phyloP scores from a whole-genome alignment of 1,140 invertebrate genomes.

The Belonocnema kinseyi region DNA sequence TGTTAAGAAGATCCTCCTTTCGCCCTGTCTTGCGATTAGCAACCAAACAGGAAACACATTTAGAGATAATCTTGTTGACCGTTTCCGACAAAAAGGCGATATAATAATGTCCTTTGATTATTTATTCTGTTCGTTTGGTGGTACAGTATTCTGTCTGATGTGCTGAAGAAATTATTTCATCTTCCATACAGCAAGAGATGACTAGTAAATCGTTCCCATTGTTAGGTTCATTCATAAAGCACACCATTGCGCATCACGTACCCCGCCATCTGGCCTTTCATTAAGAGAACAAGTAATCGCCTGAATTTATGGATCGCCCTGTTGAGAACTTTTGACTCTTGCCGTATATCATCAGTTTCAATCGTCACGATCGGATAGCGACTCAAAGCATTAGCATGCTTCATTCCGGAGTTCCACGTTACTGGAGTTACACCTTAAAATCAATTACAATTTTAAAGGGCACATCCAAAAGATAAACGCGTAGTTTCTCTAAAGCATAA shows the following conservation, averaged over 20 bases:
- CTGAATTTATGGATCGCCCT: conserved; percentile 26
- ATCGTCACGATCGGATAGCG: too few species aligned
- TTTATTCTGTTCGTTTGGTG: conserved; percentile 62
- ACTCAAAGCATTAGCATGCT: too few species aligned
- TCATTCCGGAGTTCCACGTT: too few species aligned
- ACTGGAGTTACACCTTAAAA: too few species aligned
- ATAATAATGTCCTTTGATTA: conserved; percentile 65
- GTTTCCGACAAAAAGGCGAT: conserved; percentile 62
- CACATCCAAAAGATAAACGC: too few species aligned
- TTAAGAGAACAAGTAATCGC: too few species aligned
- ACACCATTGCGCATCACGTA: conserved; percentile 19
- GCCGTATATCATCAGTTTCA: too few species aligned
- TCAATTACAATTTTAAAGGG: too few species aligned
- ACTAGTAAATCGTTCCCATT: conserved; percentile 37
- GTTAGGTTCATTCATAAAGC: conserved; percentile 32
- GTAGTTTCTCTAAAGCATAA: too few species aligned
- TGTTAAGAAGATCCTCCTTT: too few species aligned
- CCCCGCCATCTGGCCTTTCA: too few species aligned
- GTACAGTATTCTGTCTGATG: conserved; percentile 66
- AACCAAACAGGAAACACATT: conserved; percentile 18
- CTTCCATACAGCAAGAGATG: conserved; percentile 53
- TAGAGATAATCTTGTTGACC: conserved; percentile 36
- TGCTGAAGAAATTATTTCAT: conserved; percentile 55
- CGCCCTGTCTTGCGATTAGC: conserved; percentile 40
- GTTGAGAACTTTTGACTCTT: not conserved